Base-by-base conservation (phyloP, 2,113 vertebrate genomes). In the Triplophysa rosa region DNA sequence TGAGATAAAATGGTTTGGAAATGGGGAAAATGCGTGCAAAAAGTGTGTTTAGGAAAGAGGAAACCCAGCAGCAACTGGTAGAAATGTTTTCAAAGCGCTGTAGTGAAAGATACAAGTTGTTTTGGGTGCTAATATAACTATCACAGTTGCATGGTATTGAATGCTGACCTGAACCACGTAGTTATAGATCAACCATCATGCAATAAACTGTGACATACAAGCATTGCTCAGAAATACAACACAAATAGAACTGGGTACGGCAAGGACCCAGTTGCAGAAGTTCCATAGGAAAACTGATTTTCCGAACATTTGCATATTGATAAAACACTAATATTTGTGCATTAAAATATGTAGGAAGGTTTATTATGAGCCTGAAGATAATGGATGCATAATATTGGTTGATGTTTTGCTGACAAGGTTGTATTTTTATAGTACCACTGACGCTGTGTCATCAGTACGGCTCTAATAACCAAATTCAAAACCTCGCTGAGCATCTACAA, bases 371-470 rank as follows among this genome's bases (percentile, higher is more conserved):
- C 37, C 37, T 73, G 61, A 65, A 0, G 19, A 77, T 66, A 66
- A 77, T 66, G 45, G 61, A 52, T 65, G 74, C 74, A 21, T 77
- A 54, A 65, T 37, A 40, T 65, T 66, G 45, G 45, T 23, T 17
- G 24, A 66, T 24, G 29, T 77, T 66, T 77, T 63, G 74, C 74
- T 77, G 62, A 66, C 24, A 21, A 45, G 23, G 26, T 65, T 77
- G 26, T 37, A 65, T 66, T 76, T 76, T 76, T 63, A 74, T 63
- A 47, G 23, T 42, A 47, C 23, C 49, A 61, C 10, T 77, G 26
- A 19, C 12, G 62, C 62, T 77, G 45, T 76, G 73, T 77, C 45
- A 77, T 77, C 74, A 54, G 26, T 29, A 65, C 7, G 52, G 73
- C 73, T 33, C 61, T 76, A 77, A 54, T 77, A 59, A 65, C 12